Conservation (phyloP, 2,113 vertebrate genomes). For the Ibidorhyncha struthersii region DNA sequence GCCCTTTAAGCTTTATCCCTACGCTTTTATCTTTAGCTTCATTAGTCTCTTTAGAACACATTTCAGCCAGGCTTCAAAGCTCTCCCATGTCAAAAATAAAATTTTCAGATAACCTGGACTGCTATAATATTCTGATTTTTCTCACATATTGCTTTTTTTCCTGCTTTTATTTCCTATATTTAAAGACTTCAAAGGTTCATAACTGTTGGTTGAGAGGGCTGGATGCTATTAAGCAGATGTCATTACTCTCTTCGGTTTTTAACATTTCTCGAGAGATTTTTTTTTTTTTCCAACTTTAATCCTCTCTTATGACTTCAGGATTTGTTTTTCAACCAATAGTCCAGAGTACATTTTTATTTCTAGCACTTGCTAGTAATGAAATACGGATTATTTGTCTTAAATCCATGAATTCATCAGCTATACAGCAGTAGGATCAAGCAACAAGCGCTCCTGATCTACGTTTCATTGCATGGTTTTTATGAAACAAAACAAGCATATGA, state of each 20-base stretch:
- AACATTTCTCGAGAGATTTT: background rate
- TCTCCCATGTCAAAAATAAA: background rate
- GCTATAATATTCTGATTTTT: background rate
- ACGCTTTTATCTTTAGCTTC: background rate
- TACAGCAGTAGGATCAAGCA: background rate
- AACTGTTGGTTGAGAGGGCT: background rate
- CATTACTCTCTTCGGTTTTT: background rate
- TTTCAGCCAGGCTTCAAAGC: background rate
- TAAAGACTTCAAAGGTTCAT: background rate
- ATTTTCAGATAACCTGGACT: background rate
- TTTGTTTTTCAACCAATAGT: constrained; percentile 33
- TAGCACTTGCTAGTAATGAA: constrained; percentile 41
- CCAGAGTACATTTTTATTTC: constrained; percentile 43
- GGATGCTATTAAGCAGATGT: constrained; percentile 7
- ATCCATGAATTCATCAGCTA: constrained; percentile 47
- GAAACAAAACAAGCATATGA: background rate
- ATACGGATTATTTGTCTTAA: constrained; percentile 58
- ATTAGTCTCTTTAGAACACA: background rate
- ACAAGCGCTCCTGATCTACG: background rate
- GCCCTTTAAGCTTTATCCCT: background rate
- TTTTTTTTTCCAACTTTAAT: constrained; percentile 13
- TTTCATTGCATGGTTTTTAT: background rate
- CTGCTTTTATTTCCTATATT: background rate
- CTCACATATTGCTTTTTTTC: background rate
- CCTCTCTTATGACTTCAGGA: constrained; percentile 27